These are phyloP conservation scores for Clinocottus analis DNA, from an alignment of 2,113 vertebrate genomes.

Conservation along the genomic window DNA sequence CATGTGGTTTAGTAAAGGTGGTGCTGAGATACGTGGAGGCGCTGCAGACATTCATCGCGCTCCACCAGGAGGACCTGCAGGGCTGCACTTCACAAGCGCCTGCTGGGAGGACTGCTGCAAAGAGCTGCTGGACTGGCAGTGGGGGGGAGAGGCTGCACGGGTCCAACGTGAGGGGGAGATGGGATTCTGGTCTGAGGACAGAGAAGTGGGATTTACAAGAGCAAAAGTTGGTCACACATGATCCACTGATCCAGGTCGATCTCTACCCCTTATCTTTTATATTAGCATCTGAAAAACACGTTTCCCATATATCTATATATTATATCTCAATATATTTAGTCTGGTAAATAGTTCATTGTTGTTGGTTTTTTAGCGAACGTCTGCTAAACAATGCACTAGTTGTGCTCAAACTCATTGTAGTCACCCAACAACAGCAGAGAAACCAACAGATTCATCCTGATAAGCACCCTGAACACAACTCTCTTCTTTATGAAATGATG, in stretches of 20 bases:
- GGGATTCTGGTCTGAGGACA: neutral
- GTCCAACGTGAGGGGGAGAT: neutral
- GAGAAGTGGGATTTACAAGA: neutral
- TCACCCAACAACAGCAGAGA: neutral
- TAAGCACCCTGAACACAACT: neutral
- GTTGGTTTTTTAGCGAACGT: too few relatives aligned
- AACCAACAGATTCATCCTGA: neutral
- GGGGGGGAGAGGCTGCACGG: neutral
- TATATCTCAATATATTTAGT: too few relatives aligned
- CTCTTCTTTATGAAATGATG: too few relatives aligned
- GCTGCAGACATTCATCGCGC: slow-evolving; percentile 59
- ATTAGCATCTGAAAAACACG: neutral
- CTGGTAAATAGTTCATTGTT: too few relatives aligned
- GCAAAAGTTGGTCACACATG: neutral
- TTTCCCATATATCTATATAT: too few relatives aligned
- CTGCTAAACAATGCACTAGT: too few relatives aligned
- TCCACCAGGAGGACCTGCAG: slow-evolving; percentile 36
- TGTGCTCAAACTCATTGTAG: neutral
- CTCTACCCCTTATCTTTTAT: neutral
- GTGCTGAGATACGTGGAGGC: slow-evolving; percentile 46
- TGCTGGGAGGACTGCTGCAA: slow-evolving; percentile 45
- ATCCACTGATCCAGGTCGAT: neutral
- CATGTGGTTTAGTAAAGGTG: slow-evolving; percentile 76
- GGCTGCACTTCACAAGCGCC: slow-evolving; percentile 35
- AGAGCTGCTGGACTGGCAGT: neutral